phyloP scores from a whole-genome alignment of 2,113 vertebrate genomes.

The Amphiprion ocellaris region DNA sequence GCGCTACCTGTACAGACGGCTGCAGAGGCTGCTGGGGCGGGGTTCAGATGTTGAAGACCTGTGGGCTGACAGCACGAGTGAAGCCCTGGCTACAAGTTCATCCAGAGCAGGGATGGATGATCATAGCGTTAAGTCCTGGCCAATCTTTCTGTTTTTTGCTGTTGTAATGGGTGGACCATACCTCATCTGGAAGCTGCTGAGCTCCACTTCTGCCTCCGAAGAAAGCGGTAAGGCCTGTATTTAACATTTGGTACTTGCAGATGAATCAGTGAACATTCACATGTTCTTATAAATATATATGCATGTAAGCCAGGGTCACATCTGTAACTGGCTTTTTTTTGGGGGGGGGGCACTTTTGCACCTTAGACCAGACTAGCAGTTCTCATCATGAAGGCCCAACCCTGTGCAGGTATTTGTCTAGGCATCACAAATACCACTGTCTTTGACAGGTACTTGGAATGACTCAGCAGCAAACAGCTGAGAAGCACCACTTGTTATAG shows the following conservation, averaged over 20 bases:
- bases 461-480: no score
- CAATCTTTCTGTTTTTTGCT: constrained; percentile 96
- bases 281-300: background rate
- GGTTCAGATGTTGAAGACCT: constrained; percentile 89
- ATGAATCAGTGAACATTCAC: background rate
- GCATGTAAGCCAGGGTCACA: no score
- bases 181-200: constrained; percentile 96
- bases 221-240: constrained; percentile 83
- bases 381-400: no score
- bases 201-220: constrained; percentile 85
- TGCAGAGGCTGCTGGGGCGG: constrained; percentile 90
- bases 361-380: no score
- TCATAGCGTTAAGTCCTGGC: constrained; percentile 94
- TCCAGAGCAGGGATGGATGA: constrained; percentile 81
- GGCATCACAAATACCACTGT: no score
- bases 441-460: no score
- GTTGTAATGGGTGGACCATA: constrained; percentile 96
- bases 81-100: constrained; percentile 75
- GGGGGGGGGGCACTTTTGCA: no score
- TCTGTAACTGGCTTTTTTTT: no score
- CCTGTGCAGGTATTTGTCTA: no score
- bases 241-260: background rate
- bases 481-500: no score
- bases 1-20: constrained; percentile 90
- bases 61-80: constrained; percentile 92